These are phyloP conservation scores for Philhelius pedissequus DNA, from an alignment of 2,888 invertebrate genomes.

Conservation along the genomic window DNA sequence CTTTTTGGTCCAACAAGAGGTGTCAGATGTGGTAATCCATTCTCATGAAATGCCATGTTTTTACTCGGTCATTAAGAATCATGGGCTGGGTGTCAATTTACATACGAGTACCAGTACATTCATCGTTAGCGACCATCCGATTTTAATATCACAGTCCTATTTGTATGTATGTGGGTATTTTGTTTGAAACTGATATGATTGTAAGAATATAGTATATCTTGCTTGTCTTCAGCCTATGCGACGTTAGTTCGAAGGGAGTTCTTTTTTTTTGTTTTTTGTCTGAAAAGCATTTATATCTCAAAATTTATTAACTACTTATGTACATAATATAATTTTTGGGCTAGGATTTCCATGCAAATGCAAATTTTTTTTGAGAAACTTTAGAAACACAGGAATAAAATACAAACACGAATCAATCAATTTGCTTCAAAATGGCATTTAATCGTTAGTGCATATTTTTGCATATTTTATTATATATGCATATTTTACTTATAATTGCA, in stretches of 20 bases:
- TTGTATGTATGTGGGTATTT: background rate
- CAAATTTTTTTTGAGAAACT: too few species aligned
- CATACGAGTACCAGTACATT: background rate
- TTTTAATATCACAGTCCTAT: background rate
- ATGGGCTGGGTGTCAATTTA: slow-evolving; percentile 1
- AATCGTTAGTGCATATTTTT: too few species aligned
- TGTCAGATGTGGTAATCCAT: slow-evolving; percentile 39
- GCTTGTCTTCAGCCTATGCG: too few species aligned
- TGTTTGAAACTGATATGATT: slow-evolving; percentile 8
- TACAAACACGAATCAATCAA: too few species aligned
- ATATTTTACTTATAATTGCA: too few species aligned
- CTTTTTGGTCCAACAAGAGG: slow-evolving; percentile 33
- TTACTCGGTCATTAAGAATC: slow-evolving; percentile 20
- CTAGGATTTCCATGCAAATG: too few species aligned
- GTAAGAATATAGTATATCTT: background rate
- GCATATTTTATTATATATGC: too few species aligned
- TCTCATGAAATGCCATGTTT: slow-evolving; percentile 4
- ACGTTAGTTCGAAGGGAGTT: background rate
- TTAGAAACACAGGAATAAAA: too few species aligned
- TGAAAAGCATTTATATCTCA: too few species aligned
- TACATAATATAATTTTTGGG: too few species aligned
- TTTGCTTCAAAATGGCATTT: too few species aligned
- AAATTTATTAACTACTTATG: too few species aligned
- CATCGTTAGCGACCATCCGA: background rate
- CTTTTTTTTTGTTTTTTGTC: background rate